Conservation (phyloP, 2,888 invertebrate species). For the Calephelis perditalis region DNA sequence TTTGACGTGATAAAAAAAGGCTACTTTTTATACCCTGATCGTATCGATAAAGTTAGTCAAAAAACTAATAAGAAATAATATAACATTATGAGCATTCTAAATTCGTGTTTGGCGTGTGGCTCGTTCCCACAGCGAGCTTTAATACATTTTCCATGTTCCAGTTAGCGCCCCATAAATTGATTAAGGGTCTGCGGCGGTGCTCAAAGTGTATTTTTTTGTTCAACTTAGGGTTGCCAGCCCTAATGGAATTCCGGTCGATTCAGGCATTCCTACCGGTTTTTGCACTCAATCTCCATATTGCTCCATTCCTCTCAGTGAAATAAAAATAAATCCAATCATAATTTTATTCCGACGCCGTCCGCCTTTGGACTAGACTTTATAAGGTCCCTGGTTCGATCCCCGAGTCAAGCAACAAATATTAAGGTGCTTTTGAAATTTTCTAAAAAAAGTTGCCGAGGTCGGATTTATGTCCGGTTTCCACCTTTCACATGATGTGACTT, state of each 20-base stretch:
- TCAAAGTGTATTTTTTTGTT: slow-evolving; percentile 68
- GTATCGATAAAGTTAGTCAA: slow-evolving; percentile 23
- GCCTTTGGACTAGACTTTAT: too few species aligned
- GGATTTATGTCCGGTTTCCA: too few species aligned
- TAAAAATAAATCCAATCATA: too few species aligned
- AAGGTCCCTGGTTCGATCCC: too few species aligned
- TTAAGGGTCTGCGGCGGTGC: slow-evolving; percentile 68
- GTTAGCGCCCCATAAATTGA: slow-evolving; percentile 78
- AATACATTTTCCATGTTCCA: slow-evolving; percentile 77
- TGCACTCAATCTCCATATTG: background rate
- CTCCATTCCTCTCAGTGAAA: too few species aligned
- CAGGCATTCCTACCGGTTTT: too few species aligned
- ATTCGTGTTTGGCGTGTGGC: slow-evolving; percentile 53
- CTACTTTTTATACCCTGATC: background rate
- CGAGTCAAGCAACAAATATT: too few species aligned
- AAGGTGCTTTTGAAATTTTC: too few species aligned
- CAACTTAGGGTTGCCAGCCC: slow-evolving; percentile 47
- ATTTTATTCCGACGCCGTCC: too few species aligned
- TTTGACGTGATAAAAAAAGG: background rate
- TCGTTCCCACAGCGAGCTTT: slow-evolving; percentile 70
- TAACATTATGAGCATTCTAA: slow-evolving; percentile 44
- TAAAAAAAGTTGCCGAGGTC: too few species aligned
- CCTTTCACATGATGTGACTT: too few species aligned
- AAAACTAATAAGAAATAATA: slow-evolving; percentile 24
- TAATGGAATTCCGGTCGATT: background rate